Evolutionary conservation across 2,113 vertebrate species (phyloP), one percentile per base, ranked within the genome.

Genomic region (Electrona antarctica): DNA sequence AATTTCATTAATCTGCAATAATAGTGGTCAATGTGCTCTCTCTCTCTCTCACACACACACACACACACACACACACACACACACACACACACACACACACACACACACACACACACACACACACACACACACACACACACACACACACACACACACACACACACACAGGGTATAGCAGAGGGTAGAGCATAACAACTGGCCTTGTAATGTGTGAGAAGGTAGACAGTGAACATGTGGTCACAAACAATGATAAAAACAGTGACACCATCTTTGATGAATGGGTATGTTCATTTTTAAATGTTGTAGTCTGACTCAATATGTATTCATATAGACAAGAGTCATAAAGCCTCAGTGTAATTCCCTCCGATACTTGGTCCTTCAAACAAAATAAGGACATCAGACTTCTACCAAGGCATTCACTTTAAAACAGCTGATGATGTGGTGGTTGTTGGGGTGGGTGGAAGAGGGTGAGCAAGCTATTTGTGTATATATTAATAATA

Each of bases 191-290:
- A 46, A 41, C 33, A 41, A 41, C 33, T 41, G 33, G 33, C 33
- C 33, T 41, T 41, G 33, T 21, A 21, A 85, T 84, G 82, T 54
- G 29, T 80, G 78, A 21, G 56, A 82, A 41, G 5, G 33, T 41
- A 4, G 33, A 78, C 11, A 1, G 48, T 55, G 54, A 77, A 73
- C 57, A 64, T 12, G 21, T 12, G 21, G 21, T 21, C 21, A 21
- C 21, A 21, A 21, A 21, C 21, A 52, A 7, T 13, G 9, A 60
- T 60, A 9, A 13, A 12, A 46, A 71, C 9, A 45, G 51, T 48
- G 51, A 7, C 47, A 12, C 47, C 69, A 57, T 64, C 52, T 73
- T 68, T n/a, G 0, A 69, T 8, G n/a, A 46, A 48, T 81, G 77
- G 81, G 82, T 64, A 80, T 81, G 82, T 52, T 72, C 33, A 0